phyloP scores from a whole-genome alignment of 2,888 invertebrate genomes.

The Odontomyia ornata region DNA sequence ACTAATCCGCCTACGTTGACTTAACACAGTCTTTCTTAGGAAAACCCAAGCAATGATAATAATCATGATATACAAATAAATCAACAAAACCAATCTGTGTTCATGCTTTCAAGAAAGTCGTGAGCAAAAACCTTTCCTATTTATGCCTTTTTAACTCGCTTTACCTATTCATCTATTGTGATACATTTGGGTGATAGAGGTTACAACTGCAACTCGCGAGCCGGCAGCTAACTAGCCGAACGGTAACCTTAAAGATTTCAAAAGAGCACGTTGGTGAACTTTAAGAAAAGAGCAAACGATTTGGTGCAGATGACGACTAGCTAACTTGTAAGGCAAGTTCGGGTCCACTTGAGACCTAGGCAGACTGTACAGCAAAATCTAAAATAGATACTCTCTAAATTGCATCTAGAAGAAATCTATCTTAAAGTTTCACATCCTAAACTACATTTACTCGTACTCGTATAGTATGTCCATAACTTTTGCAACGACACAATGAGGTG shows the following conservation, averaged over 20 bases:
- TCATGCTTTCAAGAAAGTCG: conserved; percentile 29
- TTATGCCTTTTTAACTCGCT: neutral
- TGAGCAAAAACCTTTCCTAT: conserved; percentile 27
- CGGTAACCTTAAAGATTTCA: neutral
- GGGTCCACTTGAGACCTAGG: too few relatives aligned
- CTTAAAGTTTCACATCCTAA: too few relatives aligned
- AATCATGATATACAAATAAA: conserved; percentile 5
- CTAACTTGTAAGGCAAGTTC: too few relatives aligned
- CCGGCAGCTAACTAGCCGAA: neutral
- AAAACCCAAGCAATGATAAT: neutral
- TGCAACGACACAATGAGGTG: neutral
- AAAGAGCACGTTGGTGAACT: conserved; percentile 6
- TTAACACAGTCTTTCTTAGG: neutral
- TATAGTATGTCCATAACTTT: neutral
- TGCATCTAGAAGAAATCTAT: too few relatives aligned
- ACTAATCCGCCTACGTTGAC: neutral
- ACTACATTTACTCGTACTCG: too few relatives aligned
- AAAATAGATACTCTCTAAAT: too few relatives aligned
- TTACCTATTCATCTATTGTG: neutral
- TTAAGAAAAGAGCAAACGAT: neutral
- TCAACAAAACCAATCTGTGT: neutral
- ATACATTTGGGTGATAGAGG: neutral
- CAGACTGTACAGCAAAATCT: too few relatives aligned
- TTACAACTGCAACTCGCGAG: neutral
- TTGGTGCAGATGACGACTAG: too few relatives aligned